Conservation (phyloP, 2,797 vertebrate genomes). For the Ptychobarbus kaznakovi region DNA sequence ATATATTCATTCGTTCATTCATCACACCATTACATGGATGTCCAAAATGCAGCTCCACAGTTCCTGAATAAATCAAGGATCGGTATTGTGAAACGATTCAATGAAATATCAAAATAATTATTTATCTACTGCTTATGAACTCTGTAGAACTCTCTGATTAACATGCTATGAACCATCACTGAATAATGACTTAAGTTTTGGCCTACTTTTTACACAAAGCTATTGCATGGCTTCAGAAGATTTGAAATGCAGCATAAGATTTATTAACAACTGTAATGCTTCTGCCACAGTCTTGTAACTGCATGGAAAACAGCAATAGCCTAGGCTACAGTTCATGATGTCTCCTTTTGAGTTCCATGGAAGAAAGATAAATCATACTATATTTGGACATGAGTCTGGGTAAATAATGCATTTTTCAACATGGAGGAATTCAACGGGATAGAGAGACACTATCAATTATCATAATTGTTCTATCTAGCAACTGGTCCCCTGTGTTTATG, state of each 20-base stretch:
- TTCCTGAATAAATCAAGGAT: neutral
- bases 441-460: constrained; percentile 27
- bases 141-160: neutral
- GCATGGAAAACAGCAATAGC: neutral
- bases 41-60: too few species aligned
- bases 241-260: neutral
- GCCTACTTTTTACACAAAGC: neutral
- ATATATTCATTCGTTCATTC: too few species aligned
- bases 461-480: constrained; percentile 29
- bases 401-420: constrained; percentile 3
- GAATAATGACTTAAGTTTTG: neutral
- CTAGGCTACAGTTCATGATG: neutral
- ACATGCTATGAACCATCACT: neutral
- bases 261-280: neutral
- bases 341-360: neutral
- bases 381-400: too few species aligned
- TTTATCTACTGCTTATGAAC: neutral
- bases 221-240: neutral
- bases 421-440: neutral
- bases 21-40: too few species aligned
- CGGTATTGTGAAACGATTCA: neutral
- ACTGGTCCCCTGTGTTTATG: constrained; percentile 48
- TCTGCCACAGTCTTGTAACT: neutral
- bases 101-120: neutral
- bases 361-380: neutral